These are phyloP conservation scores for Drosophila ercepeae DNA, from an alignment of 1,140 invertebrate genomes.

Conservation along the genomic window DNA sequence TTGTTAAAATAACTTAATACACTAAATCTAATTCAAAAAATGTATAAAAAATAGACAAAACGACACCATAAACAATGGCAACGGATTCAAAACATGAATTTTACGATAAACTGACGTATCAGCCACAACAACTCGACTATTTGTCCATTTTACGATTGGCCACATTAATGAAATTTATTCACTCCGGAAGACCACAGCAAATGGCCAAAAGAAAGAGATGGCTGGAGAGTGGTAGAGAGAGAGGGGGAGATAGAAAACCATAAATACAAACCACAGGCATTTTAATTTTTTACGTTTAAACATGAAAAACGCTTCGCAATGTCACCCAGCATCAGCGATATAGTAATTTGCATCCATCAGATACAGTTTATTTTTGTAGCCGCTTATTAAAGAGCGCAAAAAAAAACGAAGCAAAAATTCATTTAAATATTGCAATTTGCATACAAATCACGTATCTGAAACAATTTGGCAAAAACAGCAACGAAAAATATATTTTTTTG, in stretches of 20 bases:
- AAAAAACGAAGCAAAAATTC: conserved; percentile 12
- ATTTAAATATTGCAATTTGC: conserved; percentile 52
- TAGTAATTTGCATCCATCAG: conserved; percentile 62
- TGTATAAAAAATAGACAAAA: conserved; percentile 5
- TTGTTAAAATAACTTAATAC: conserved; percentile 15
- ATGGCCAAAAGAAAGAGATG: neutral
- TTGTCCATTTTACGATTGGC: conserved; percentile 64
- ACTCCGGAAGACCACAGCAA: conserved; percentile 58
- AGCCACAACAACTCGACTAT: conserved; percentile 19
- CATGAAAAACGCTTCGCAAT: conserved; percentile 50
- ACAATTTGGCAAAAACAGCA: conserved; percentile 45
- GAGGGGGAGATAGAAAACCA: conserved; percentile 21
- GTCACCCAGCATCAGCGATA: conserved; percentile 39
- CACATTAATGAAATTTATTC: conserved; percentile 69
- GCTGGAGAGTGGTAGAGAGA: neutral
- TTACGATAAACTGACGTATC: conserved; percentile 31
- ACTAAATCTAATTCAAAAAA: conserved; percentile 13
- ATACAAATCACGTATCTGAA: conserved; percentile 66
- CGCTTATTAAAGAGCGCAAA: conserved; percentile 34
- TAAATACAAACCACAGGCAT: conserved; percentile 66
- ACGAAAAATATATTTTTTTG: conserved; percentile 30
- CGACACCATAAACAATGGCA: conserved; percentile 34
- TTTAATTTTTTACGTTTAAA: conserved; percentile 60
- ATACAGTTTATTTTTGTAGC: conserved; percentile 53
- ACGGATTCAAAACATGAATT: conserved; percentile 34